A percentile compares a stretch with the other conserved stretches of the same genome.
Conservation (phyloP, 2,797 vertebrate species). For the Pangasius krempfi region DNA sequence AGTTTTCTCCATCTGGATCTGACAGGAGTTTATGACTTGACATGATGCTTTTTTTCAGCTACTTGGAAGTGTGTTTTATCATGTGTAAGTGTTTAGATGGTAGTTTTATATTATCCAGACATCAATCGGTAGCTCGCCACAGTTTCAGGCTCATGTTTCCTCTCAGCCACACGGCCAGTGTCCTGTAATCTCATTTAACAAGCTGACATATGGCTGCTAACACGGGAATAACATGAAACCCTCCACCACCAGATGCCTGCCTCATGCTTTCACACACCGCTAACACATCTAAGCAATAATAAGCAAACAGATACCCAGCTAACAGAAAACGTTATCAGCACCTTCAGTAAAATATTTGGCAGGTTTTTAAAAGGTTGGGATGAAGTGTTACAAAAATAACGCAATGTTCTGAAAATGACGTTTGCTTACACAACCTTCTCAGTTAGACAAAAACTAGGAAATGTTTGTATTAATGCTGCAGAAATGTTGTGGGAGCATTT, state of each 20-base stretch:
- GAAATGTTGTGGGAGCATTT: background rate
- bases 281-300: constrained; percentile 23
- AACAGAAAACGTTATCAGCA: constrained; percentile 14
- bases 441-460: background rate
- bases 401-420: background rate
- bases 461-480: background rate
- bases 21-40: background rate
- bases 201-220: constrained; percentile 60
- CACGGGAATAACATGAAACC: constrained; percentile 55
- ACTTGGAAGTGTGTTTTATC: constrained; percentile 34
- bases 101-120: constrained; percentile 45
- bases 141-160: constrained; percentile 48
- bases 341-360: background rate
- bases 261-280: constrained; percentile 46
- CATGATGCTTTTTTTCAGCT: background rate
- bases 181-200: constrained; percentile 61
- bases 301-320: constrained; percentile 20
- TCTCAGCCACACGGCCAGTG: constrained; percentile 33
- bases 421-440: background rate
- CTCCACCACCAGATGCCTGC: constrained; percentile 40
- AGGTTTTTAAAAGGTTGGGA: background rate
- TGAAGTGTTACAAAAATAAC: background rate
- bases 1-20: background rate
- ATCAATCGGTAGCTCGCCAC: constrained; percentile 41
- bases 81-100: constrained; percentile 44